Conservation (phyloP, 1,140 invertebrate genomes). For the Nasonia giraulti region DNA sequence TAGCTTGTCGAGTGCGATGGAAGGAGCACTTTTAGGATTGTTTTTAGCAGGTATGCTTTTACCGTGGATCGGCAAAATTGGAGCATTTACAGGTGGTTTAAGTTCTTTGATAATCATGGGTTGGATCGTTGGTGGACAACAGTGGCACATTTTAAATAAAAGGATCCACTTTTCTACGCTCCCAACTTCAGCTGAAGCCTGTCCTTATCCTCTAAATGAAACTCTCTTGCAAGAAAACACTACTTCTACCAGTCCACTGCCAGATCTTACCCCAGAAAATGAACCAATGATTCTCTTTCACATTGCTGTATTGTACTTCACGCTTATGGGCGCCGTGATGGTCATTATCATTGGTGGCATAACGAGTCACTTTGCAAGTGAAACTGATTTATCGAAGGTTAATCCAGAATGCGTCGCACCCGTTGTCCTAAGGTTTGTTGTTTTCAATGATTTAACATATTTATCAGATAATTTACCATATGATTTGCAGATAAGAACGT, state of each 20-base stretch:
- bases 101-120: conserved; percentile 73
- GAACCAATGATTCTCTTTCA: conserved; percentile 67
- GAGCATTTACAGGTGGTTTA: conserved; percentile 75
- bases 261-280: conserved; percentile 34
- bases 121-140: conserved; percentile 75
- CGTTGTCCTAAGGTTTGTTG: conserved; percentile 54
- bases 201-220: conserved; percentile 56
- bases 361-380: conserved; percentile 72
- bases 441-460: neutral
- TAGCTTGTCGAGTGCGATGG: conserved; percentile 73
- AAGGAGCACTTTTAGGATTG: conserved; percentile 74
- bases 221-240: conserved; percentile 53
- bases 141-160: conserved; percentile 69
- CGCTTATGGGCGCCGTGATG: conserved; percentile 72
- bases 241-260: neutral
- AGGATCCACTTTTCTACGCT: conserved; percentile 60
- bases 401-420: conserved; percentile 63
- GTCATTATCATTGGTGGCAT: conserved; percentile 70
- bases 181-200: conserved; percentile 68
- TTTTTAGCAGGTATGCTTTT: conserved; percentile 76
- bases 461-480: too few relatives aligned
- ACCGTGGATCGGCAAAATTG: conserved; percentile 72
- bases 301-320: conserved; percentile 80
- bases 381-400: conserved; percentile 55
- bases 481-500: neutral